Base-by-base conservation (phyloP, 2,888 invertebrate species). In the Heteromurus nitidus region DNA sequence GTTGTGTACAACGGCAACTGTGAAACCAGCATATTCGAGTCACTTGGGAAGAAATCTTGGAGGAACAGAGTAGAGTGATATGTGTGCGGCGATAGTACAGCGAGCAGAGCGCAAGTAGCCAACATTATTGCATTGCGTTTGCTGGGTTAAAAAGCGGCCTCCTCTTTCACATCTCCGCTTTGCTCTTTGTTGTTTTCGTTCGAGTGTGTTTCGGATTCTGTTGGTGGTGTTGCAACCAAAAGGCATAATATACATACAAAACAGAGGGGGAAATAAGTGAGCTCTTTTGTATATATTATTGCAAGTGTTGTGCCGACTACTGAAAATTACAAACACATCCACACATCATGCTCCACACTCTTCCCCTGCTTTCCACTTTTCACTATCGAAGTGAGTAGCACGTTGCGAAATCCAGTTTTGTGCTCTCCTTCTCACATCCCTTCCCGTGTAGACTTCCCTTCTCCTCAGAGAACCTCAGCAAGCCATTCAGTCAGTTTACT, bases 11-110 rank as follows among this genome's bases (percentile, higher is more conserved):
- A 50, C 31, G 20, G 30, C 62, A 74, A 30, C 74, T 74, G 31
- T 67, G 58, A 67, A 67, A 73, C 50, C 62, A 47, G 30, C 31
- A 24, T 28, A 20, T 3, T 13, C 3, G 47, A 55, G 60, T 36
- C 77, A 62, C 68, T 62, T 62, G 77, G 79, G 65, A 65, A 65
- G 65, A 70, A 69, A 79, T 64, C 50, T 47, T 69, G 42, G 55
- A 53, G 65, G 24, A 55, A 47, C 9, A 55, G 26, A 28, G 53
- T 30, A 7, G 55, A 24, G 47, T 47, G 11, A 3, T 3, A 47
- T 47, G 47, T n/a, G n/a, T n/a, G 11, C n/a, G 47, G 11, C n/a
- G 11, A 24, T 55, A 3, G 2, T 36, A 28, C 20, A 47, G 47
- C 5, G 42, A 18, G 42, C 28, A 28, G 28, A 30, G n/a, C n/a